Base-by-base conservation (phyloP, 1,140 invertebrate species). In the Drosophila arawakana region DNA sequence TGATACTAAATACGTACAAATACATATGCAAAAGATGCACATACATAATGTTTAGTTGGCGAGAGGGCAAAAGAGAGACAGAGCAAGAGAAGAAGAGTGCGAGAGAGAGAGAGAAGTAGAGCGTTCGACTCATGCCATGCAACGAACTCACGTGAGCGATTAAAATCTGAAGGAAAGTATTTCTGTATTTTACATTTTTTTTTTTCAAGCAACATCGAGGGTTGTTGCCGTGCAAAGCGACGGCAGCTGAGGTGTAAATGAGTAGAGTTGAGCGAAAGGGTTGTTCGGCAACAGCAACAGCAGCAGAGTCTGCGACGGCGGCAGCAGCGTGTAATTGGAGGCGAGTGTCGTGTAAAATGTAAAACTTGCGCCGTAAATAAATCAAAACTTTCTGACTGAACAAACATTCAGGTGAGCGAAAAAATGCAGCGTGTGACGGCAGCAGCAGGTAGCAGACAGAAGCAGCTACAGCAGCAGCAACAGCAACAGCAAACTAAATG, bases 331-430 rank as follows among this genome's bases (percentile, higher is more conserved):
- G 84, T 89, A 89, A 89, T 89, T 89, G 84, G 84, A 89, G 84
- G 84, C 84, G 84, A 89, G 84, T 89, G 84, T 89, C 84, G 84
- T 89, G 84, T 89, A 89, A 89, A 89, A 89, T 89, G 84, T 89
- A 90, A 90, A 90, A 90, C 85, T 90, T 90, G 85, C 68, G 76
- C 81, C 86, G 86, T 90, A 90, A 90, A 90, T 90, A 90, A 90
- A 90, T 90, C 86, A 90, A 90, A 90, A 90, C 81, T 90, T 90
- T 90, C 86, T 85, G 86, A 90, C 86, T 90, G 86, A 90, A 90
- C 86, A 90, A 90, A 90, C 86, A 90, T 81, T 86, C 86, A 90
- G 86, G 85, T 86, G 86, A 89, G 85, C 85, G 85, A 81, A 90
- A 84, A 85, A 90, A 81, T 90, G 85, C 85, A 89, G 73, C 73